A percentile compares a stretch with the other conserved stretches of the same genome.
Conservation (phyloP, 2,888 invertebrate species). For the Clostera curtula region DNA sequence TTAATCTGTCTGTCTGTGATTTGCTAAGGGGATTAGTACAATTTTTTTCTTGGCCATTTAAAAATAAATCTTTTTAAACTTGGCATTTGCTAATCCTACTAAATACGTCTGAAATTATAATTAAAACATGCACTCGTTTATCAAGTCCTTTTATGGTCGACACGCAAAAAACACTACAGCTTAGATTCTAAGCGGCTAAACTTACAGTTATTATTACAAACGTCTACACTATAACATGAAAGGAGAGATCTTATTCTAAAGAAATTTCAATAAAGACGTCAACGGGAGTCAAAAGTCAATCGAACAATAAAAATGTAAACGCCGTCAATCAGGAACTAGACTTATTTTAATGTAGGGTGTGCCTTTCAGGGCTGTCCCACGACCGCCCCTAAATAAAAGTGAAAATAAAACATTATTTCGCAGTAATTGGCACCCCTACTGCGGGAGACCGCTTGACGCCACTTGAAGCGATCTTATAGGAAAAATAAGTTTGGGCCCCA, state of each 20-base stretch:
- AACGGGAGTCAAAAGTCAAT: slow-evolving; percentile 54
- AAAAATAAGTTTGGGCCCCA: slow-evolving; percentile 50
- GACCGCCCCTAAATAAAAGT: slow-evolving; percentile 73
- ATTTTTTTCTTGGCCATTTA: no score
- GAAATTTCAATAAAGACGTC: no score
- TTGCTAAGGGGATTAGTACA: background rate
- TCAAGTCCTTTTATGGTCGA: no score
- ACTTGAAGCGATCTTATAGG: slow-evolving; percentile 67
- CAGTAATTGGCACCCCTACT: slow-evolving; percentile 71
- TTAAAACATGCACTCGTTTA: no score
- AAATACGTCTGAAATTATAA: no score
- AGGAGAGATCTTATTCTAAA: no score
- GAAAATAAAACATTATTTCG: slow-evolving; percentile 68
- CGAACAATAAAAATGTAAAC: slow-evolving; percentile 52
- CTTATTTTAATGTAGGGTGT: slow-evolving; percentile 66
- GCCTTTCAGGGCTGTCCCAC: slow-evolving; percentile 68
- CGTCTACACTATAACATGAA: no score
- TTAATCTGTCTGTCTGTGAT: background rate
- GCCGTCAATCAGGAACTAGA: slow-evolving; percentile 63
- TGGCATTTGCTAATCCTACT: no score
- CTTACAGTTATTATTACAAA: no score
- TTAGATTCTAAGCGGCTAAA: no score
- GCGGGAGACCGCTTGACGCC: slow-evolving; percentile 58
- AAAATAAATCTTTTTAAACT: no score
- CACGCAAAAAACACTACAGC: no score